Percentiles rank a stretch among this genome's conserved stretches.
Evolutionary conservation across 2,797 vertebrate species (phyloP).

Genomic region (Brachyrhaphis roseni): DNA sequence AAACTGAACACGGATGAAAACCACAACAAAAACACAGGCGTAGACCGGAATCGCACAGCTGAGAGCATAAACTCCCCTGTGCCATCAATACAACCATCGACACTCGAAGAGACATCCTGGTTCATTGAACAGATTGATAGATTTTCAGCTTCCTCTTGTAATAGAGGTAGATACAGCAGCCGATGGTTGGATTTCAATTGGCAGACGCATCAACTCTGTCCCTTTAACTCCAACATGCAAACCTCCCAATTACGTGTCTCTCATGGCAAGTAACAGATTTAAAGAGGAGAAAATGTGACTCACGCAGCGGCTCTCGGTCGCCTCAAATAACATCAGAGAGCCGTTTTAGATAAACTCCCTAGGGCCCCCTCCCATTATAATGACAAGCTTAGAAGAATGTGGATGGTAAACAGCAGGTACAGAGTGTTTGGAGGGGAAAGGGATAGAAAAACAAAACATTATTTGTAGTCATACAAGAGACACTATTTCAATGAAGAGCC

Average conservation of each 20-base stretch:
- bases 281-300: slow-evolving; percentile 8
- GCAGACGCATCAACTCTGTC: slow-evolving; percentile 7
- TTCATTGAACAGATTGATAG: slow-evolving; percentile 50
- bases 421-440: neutral
- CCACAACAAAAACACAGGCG: slow-evolving; percentile 37
- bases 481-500: neutral
- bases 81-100: slow-evolving; percentile 46
- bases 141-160: slow-evolving; percentile 28
- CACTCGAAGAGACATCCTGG: slow-evolving; percentile 47
- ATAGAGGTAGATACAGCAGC: slow-evolving; percentile 7
- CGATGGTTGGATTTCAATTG: slow-evolving; percentile 34
- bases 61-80: slow-evolving; percentile 33
- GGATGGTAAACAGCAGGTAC: neutral
- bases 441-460: neutral
- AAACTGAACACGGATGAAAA: slow-evolving; percentile 54
- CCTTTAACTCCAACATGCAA: slow-evolving; percentile 2
- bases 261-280: slow-evolving; percentile 23
- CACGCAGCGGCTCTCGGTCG: neutral
- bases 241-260: slow-evolving; percentile 14
- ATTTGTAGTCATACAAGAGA: neutral
- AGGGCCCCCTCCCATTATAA: neutral
- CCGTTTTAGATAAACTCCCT: neutral
- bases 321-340: slow-evolving; percentile 4
- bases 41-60: slow-evolving; percentile 56
- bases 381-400: neutral